phyloP scores from a whole-genome alignment of 1,140 invertebrate genomes.

The Zaprionus vittiger region DNA sequence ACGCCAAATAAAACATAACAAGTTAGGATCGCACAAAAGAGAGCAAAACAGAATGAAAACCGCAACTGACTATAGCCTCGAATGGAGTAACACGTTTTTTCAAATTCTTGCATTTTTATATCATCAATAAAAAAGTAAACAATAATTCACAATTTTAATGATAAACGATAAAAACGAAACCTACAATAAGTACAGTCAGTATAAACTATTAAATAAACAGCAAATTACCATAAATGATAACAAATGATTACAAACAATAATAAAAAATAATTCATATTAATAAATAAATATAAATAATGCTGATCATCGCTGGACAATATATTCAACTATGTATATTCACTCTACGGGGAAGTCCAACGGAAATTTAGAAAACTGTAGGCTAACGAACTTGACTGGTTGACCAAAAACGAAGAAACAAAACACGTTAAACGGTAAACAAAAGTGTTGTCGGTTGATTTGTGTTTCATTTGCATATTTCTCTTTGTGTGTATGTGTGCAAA shows the following conservation, averaged over 20 bases:
- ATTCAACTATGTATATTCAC: not conserved
- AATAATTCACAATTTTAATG: not conserved
- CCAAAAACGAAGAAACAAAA: not conserved
- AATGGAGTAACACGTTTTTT: not conserved
- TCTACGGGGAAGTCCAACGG: not conserved
- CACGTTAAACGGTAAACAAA: slow-evolving; percentile 6
- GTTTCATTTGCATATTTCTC: slow-evolving; percentile 1
- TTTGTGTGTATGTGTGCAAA: not conserved
- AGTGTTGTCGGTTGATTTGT: slow-evolving; percentile 2
- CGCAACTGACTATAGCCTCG: not conserved
- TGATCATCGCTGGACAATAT: no score
- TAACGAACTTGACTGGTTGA: slow-evolving; percentile 1
- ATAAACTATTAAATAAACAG: no score
- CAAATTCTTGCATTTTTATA: not conserved
- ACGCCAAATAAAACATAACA: not conserved
- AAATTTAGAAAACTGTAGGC: not conserved
- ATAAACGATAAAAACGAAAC: not conserved
- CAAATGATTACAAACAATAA: no score
- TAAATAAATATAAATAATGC: no score
- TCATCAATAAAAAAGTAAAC: not conserved
- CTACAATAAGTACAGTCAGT: not conserved
- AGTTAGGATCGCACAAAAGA: not conserved
- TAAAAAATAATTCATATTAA: no score
- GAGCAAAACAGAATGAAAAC: not conserved
- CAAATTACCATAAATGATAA: no score